Evolutionary conservation across 1,140 invertebrate species (phyloP).

Genomic region (Phenacoccus solenopsis): DNA sequence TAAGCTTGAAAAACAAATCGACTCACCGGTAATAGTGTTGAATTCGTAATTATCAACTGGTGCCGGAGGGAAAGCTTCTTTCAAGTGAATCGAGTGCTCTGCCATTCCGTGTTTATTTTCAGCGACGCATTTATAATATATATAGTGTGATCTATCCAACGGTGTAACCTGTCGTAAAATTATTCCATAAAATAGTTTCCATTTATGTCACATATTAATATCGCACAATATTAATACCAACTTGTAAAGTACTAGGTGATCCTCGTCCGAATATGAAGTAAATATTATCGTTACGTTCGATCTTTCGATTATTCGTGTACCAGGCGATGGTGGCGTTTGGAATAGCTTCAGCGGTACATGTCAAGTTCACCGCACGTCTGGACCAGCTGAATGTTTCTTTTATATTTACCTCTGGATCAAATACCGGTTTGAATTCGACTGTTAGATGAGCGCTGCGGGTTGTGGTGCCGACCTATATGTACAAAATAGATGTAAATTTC

Average conservation of each 20-base stretch:
- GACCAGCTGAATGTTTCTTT: slow-evolving; percentile 70
- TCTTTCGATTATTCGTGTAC: slow-evolving; percentile 40
- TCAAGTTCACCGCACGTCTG: slow-evolving; percentile 62
- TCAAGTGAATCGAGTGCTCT: slow-evolving; percentile 51
- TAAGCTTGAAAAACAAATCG: slow-evolving; percentile 18
- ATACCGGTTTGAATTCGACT: slow-evolving; percentile 59
- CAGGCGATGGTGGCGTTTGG: slow-evolving; percentile 85
- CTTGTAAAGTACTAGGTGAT: slow-evolving; percentile 47
- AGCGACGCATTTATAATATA: slow-evolving; percentile 67
- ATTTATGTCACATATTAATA: neutral
- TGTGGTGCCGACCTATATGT: slow-evolving; percentile 46
- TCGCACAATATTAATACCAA: too few species aligned
- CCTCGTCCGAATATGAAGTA: slow-evolving; percentile 35
- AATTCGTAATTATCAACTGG: slow-evolving; percentile 42
- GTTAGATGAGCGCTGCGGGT: slow-evolving; percentile 67
- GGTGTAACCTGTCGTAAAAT: slow-evolving; percentile 41
- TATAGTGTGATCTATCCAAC: slow-evolving; percentile 48
- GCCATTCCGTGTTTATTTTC: slow-evolving; percentile 58
- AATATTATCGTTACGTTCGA: slow-evolving; percentile 29
- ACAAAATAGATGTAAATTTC: slow-evolving; percentile 12
- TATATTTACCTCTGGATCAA: slow-evolving; percentile 47
- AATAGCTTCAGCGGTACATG: slow-evolving; percentile 75
- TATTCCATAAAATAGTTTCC: neutral
- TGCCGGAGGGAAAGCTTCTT: slow-evolving; percentile 49
- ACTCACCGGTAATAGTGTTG: slow-evolving; percentile 39